phyloP scores from a whole-genome alignment of 2,888 invertebrate genomes.

The Cinara cedri region DNA sequence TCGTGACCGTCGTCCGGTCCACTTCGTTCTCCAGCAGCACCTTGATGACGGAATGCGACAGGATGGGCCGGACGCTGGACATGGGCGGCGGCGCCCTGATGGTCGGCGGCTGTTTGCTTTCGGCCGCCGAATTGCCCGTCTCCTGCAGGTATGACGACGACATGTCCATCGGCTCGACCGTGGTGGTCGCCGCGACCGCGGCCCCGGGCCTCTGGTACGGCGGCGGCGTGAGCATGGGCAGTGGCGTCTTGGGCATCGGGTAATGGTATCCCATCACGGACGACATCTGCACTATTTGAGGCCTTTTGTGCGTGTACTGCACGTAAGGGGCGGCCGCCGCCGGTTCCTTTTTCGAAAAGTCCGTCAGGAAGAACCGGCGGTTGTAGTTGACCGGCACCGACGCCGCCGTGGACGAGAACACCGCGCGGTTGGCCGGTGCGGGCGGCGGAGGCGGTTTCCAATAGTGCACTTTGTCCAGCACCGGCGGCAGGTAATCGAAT shows the following conservation, averaged over 20 bases:
- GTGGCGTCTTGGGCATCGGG: constrained; percentile 58
- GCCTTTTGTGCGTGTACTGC: constrained; percentile 32
- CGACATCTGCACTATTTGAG: background rate
- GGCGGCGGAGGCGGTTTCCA: constrained; percentile 76
- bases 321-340: constrained; percentile 48
- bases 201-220: constrained; percentile 57
- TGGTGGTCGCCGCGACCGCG: constrained; percentile 28
- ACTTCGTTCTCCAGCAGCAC: constrained; percentile 59
- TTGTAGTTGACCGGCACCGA: constrained; percentile 58
- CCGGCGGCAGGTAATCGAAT: constrained; percentile 83
- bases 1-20: constrained; percentile 59
- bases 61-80: constrained; percentile 51
- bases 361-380: constrained; percentile 52
- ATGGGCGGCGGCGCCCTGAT: constrained; percentile 24
- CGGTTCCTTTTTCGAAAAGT: constrained; percentile 62
- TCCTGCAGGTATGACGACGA: constrained; percentile 3
- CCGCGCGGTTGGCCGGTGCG: constrained; percentile 42
- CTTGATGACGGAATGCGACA: constrained; percentile 58
- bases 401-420: constrained; percentile 50
- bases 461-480: constrained; percentile 78
- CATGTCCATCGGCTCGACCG: constrained; percentile 15
- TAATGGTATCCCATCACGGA: constrained; percentile 28
- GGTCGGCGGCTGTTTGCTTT: constrained; percentile 57
- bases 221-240: constrained; percentile 60
- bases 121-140: constrained; percentile 9